phyloP scores from a whole-genome alignment of 2,113 vertebrate species.

The Seriola quinqueradiata region DNA sequence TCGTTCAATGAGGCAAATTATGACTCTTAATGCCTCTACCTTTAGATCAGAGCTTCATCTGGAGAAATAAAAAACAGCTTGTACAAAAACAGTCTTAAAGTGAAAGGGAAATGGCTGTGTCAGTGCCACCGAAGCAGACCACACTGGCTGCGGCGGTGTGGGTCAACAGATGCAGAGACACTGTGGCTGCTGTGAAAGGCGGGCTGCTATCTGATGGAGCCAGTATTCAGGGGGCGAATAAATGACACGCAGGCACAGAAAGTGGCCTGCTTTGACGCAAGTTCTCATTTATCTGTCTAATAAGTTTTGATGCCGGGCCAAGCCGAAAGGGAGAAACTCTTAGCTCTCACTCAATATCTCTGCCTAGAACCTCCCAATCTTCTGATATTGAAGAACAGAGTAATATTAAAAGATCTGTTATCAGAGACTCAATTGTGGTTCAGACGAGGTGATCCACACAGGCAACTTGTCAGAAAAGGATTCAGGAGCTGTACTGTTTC shows the following conservation, averaged over 20 bases:
- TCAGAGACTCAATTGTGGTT: conserved; percentile 49
- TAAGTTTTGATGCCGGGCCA: conserved; percentile 61
- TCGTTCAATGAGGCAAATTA: too few relatives aligned
- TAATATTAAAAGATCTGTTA: conserved; percentile 79
- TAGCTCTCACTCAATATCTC: conserved; percentile 63
- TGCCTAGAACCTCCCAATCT: conserved; percentile 52
- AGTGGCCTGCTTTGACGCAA: conserved; percentile 23
- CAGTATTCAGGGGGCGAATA: conserved; percentile 57
- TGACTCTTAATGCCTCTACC: not conserved
- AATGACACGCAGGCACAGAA: conserved; percentile 55
- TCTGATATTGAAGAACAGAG: conserved; percentile 49
- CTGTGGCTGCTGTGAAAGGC: conserved; percentile 36
- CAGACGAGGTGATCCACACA: conserved; percentile 4
- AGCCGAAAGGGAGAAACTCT: conserved; percentile 53
- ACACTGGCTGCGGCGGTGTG: conserved; percentile 17
- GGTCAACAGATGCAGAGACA: conserved; percentile 61
- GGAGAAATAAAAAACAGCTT: not conserved
- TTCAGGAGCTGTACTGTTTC: conserved; percentile 9
- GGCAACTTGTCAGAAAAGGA: conserved; percentile 28
- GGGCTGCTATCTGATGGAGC: conserved; percentile 68
- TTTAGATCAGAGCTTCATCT: conserved; percentile 25
- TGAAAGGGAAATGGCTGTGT: conserved; percentile 23
- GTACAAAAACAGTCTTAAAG: conserved; percentile 40
- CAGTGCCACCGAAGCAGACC: conserved; percentile 4
- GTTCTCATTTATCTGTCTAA: conserved; percentile 75